Conservation (phyloP, 2,797 vertebrate genomes). For the Hirundo rustica region DNA sequence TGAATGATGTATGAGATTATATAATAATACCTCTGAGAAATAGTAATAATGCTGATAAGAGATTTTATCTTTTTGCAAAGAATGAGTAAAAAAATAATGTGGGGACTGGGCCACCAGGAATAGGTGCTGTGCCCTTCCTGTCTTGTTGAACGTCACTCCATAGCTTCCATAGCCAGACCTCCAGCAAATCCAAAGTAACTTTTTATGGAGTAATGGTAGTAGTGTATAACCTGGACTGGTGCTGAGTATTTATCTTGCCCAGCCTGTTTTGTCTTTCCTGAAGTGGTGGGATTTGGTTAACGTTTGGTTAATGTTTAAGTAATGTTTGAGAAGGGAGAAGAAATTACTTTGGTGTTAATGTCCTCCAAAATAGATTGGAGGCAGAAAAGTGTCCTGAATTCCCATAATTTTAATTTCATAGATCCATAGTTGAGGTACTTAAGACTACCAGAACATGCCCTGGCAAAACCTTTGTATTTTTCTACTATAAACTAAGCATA, state of each 20-base stretch:
- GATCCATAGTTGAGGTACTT: conserved; percentile 44
- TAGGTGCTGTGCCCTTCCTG: not conserved
- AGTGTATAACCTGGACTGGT: not conserved
- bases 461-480: conserved; percentile 82
- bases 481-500: conserved; percentile 85
- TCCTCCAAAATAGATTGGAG: not conserved
- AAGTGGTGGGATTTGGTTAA: not conserved
- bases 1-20: not conserved
- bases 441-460: conserved; percentile 69
- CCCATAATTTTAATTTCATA: conserved; percentile 27
- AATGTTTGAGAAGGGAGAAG: not conserved
- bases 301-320: not conserved
- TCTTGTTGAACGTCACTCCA: not conserved
- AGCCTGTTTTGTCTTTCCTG: not conserved
- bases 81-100: not conserved
- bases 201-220: not conserved
- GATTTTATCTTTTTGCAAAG: not conserved
- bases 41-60: not conserved
- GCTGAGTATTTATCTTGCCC: not conserved
- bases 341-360: not conserved
- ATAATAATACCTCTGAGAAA: not conserved
- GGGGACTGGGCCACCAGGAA: not conserved
- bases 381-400: not conserved
- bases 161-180: not conserved
- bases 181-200: not conserved